Percentiles rank a stretch among this genome's conserved stretches.
phyloP scores from a whole-genome alignment of 2,888 invertebrate species.

The Bugulina stolonifera region DNA sequence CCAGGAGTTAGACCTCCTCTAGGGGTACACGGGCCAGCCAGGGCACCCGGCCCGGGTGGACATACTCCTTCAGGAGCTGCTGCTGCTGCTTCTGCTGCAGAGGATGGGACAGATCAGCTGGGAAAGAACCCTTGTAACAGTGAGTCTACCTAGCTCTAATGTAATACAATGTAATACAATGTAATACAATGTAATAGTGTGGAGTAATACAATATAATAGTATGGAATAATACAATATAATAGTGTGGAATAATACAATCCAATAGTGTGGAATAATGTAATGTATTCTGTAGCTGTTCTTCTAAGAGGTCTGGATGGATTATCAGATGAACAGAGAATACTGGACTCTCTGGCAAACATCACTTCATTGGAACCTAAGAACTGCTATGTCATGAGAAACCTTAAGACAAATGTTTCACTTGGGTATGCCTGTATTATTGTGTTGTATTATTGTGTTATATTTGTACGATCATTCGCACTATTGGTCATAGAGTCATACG shows the following conservation, averaged over 20 bases:
- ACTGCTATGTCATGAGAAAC: constrained; percentile 33
- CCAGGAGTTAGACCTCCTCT: neutral
- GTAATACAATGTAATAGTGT: no score
- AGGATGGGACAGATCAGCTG: constrained; percentile 77
- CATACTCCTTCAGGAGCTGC: no score
- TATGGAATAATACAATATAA: no score
- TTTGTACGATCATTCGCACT: no score
- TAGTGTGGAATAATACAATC: no score
- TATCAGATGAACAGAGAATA: constrained; percentile 88
- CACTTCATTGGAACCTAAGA: constrained; percentile 45
- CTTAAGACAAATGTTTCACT: constrained; percentile 33
- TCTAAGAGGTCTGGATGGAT: constrained; percentile 80
- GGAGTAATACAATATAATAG: no score
- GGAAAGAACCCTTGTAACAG: constrained; percentile 77
- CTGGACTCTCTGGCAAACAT: constrained; percentile 71
- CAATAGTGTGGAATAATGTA: no score
- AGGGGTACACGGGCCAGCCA: neutral
- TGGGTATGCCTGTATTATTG: constrained; percentile 44
- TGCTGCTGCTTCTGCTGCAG: no score
- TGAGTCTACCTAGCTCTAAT: no score
- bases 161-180: no score
- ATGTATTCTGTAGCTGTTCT: no score
- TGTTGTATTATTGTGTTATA: neutral
- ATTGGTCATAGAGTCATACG: no score
- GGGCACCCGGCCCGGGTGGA: neutral